phyloP scores from a whole-genome alignment of 2,797 vertebrate species.

The Pelochelys cantorii region DNA sequence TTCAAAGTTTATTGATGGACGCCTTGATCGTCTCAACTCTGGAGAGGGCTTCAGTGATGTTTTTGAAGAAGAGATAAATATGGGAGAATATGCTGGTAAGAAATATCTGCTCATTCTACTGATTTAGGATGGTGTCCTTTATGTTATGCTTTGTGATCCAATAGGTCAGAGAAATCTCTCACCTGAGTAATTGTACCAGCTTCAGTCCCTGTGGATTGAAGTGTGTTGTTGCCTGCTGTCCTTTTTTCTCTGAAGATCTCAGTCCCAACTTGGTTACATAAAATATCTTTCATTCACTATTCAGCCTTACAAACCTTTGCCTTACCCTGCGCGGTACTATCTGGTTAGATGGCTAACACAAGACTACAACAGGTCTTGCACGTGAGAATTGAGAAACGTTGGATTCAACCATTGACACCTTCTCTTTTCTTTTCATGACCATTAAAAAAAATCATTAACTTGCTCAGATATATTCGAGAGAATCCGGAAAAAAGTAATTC shows the following conservation, averaged over 20 bases:
- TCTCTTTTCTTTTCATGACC: not conserved
- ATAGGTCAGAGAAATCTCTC: not conserved
- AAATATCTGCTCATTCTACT: not conserved
- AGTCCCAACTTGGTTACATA: not conserved
- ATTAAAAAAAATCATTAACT: not conserved
- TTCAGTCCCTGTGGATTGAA: not conserved
- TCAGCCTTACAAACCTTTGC: not conserved
- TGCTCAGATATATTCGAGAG: not conserved
- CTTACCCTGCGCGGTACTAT: not conserved
- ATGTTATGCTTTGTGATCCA: not conserved
- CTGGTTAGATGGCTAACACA: not conserved
- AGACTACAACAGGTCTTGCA: not conserved
- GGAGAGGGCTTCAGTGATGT: conserved; percentile 96
- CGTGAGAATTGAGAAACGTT: not conserved
- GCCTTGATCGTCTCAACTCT: conserved; percentile 93
- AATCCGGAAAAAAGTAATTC: not conserved
- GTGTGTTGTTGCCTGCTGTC: not conserved
- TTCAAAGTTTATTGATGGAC: conserved; percentile 93
- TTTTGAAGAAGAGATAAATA: conserved; percentile 98
- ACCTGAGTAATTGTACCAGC: not conserved
- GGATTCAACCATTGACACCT: not conserved
- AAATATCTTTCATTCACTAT: not conserved
- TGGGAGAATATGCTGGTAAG: conserved; percentile 95
- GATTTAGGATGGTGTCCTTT: not conserved
- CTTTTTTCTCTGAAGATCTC: not conserved